A percentile compares a stretch with the other conserved stretches of the same genome.
Evolutionary conservation across 2,113 vertebrate genomes (phyloP).

Genomic region (Mustela lutreola): DNA sequence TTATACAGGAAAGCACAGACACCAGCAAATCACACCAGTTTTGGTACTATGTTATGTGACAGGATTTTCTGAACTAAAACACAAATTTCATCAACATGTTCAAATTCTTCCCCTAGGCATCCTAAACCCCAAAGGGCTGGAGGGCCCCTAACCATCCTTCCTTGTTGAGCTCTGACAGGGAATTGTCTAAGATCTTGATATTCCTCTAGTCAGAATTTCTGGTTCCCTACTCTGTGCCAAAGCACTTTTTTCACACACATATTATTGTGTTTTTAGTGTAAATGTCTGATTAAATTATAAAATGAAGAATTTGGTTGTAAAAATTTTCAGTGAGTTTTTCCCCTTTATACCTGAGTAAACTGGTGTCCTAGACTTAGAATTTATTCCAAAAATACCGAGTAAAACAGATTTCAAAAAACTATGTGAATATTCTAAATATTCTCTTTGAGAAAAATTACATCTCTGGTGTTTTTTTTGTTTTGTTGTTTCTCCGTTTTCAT

Average conservation of each 20-base stretch:
- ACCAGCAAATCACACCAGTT: neutral
- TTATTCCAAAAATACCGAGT: neutral
- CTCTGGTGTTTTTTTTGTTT: neutral
- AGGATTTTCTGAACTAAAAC: neutral
- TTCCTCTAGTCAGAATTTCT: neutral
- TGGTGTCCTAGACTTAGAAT: neutral
- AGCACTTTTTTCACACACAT: neutral
- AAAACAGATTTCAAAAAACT: neutral
- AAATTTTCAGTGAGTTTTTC: neutral
- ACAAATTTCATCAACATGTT: neutral
- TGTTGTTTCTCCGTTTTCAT: neutral
- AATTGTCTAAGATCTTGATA: neutral
- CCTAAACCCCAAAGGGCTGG: rapidly evolving
- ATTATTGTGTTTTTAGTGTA: neutral
- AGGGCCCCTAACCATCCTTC: neutral
- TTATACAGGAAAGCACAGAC: neutral
- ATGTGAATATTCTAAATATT: neutral
- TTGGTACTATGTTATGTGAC: neutral
- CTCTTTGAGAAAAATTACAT: neutral
- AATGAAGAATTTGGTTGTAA: neutral
- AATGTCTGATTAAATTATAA: neutral
- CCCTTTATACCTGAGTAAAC: neutral
- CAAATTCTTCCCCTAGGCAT: neutral
- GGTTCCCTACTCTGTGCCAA: neutral
- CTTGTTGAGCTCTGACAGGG: neutral